These are phyloP conservation scores for Microcebus tavaratra DNA, from an alignment of 2,113 vertebrate genomes.

Conservation along the genomic window DNA sequence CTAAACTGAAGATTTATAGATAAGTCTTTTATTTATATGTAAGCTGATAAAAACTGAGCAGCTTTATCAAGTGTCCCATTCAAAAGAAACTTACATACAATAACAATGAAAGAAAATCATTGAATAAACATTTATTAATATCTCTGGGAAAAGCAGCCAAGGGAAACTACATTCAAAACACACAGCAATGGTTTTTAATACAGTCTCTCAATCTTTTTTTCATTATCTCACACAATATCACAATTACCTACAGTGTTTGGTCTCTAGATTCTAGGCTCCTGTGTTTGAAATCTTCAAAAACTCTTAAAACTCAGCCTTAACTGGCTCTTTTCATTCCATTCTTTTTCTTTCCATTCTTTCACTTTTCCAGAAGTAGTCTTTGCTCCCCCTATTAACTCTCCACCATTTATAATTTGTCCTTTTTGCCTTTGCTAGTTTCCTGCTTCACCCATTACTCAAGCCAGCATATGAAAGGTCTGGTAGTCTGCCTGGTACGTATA, in stretches of 20 bases:
- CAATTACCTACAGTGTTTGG: background rate
- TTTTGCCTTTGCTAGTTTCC: background rate
- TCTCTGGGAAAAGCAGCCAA: background rate
- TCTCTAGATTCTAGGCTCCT: background rate
- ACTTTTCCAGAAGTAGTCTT: background rate
- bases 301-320: background rate
- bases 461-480: background rate
- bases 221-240: background rate
- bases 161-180: background rate
- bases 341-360: background rate
- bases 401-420: background rate
- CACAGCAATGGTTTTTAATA: background rate
- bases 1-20: background rate
- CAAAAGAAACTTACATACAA: background rate
- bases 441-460: background rate
- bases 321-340: background rate
- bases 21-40: background rate
- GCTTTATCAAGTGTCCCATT: background rate
- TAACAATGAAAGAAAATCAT: constrained; percentile 8
- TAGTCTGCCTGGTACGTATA: background rate
- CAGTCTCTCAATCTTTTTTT: background rate
- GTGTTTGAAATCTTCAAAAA: background rate
- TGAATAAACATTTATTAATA: background rate
- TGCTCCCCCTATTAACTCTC: background rate
- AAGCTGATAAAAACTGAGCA: background rate